Evolutionary conservation across 2,113 vertebrate genomes (phyloP), one percentile per base, ranked within the genome.

Genomic region (Camelus dromedarius): DNA sequence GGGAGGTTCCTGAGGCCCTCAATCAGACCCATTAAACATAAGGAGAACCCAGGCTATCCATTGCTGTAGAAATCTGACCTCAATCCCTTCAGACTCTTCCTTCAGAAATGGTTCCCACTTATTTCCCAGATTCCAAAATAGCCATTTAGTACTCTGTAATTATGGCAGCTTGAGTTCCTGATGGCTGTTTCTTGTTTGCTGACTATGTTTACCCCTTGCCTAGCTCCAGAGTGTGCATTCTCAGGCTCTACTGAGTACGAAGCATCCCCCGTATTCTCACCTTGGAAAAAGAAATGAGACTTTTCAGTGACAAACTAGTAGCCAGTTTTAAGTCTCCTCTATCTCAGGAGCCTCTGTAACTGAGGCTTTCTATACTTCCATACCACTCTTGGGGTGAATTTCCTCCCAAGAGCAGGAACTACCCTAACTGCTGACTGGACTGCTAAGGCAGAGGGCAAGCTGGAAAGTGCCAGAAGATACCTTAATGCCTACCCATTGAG

Each of bases 61-160:
- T 89, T 85, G 77, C 46, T 93, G n/a, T 92, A 91, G 90, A 95
- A 98, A 98, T 98, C 97, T 97, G 96, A 98, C 97, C 98, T 98
- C 97, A 96, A 93, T 98, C 95, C 97, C 94, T 98, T 96, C 96
- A 98, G 98, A 97, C 93, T 96, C 97, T 98, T 98, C 98, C 97
- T 98, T 97, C 95, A 95, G 96, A 97, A 96, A 91, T 26, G 82
- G 91, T 98, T 97, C 96, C 97, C 98, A 96, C 94, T 98, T 98
- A 98, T 97, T 97, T 98, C 97, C 98, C 95, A 95, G 79, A 98
- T 97, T 97, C 97, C 98, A 98, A 97, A 98, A 97, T 98, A 98
- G 97, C 98, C 96, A 92, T 93, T 93, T 97, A 97, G 96, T 97
- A 98, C 97, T 96, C 97, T 98, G 81, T 98, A 98, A 98, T 98